Evolutionary conservation across 2,888 invertebrate species (phyloP).

Genomic region (Camponotus fellah): DNA sequence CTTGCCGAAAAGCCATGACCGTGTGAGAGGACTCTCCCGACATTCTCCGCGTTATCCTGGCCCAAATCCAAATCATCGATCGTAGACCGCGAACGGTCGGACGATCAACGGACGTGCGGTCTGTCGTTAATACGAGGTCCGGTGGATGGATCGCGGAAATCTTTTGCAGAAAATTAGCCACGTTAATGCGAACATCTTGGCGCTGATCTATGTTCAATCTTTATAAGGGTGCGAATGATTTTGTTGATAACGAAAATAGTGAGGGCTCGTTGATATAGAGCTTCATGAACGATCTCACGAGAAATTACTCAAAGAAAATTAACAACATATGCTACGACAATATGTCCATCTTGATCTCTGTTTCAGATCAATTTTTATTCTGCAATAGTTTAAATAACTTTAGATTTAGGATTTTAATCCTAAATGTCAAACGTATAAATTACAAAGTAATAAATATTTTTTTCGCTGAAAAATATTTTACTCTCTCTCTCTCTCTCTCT

Average conservation of each 20-base stretch:
- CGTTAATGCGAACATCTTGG: background rate
- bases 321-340: background rate
- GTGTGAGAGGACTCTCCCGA: constrained; percentile 33
- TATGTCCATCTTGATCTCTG: background rate
- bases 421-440: background rate
- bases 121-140: constrained; percentile 33
- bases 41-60: constrained; percentile 53
- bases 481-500: background rate
- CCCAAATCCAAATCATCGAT: constrained; percentile 57
- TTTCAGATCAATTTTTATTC: background rate
- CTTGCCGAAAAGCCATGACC: constrained; percentile 46
- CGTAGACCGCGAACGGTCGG: constrained; percentile 45
- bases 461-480: background rate
- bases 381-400: background rate
- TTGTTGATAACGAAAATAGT: background rate
- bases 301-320: background rate
- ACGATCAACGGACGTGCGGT: constrained; percentile 48
- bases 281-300: background rate
- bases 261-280: background rate
- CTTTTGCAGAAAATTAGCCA: constrained; percentile 25
- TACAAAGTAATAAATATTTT: background rate
- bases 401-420: background rate
- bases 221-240: constrained; percentile 1
- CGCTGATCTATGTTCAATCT: background rate
- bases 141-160: constrained; percentile 1